Evolutionary conservation across 2,888 invertebrate species (phyloP), one percentile per base, ranked within the genome.

Genomic region (Aspidiotus rigidus): DNA sequence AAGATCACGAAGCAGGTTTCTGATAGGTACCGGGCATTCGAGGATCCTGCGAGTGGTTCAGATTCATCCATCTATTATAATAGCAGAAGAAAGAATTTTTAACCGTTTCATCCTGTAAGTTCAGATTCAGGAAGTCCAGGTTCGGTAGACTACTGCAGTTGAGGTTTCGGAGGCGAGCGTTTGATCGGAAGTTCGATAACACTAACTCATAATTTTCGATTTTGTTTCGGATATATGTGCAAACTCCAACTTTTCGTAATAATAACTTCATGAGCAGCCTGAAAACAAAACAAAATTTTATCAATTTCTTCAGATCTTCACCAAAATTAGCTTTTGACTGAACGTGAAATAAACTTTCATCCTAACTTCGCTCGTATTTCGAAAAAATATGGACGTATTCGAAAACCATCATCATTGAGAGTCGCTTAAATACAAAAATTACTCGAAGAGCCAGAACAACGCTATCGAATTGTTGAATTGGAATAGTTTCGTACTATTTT

Each of bases 81-180:
- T 56, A 15, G 8, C 8, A 10, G 16, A 56, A 56, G 56, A 10
- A 56, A 15, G n/a, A 56, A 13, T 10, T 8, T 56, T 56, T 56
- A 10, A 56, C 56, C 56, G 56, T 56, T 56, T 56, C 56, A 56
- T 56, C 56, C 8, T 56, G 8, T n/a, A 56, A 56, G 15, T 56
- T 56, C n/a, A 56, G 56, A 8, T 10, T n/a, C 7, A 56, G 16
- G 9, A 15, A 10, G 8, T 10, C 56, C 15, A 56, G 15, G 16
- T 56, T 56, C 15, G 56, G 56, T n/a, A 15, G 56, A 56, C 8
- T 15, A 56, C 56, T 56, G n/a, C n/a, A n/a, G 16, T 56, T 56
- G 11, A 56, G 16, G 16, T 56, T 56, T 15, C 56, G 11, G 11
- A 56, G 16, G 11, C n/a, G 56, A 15, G 56, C 56, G 16, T 56